Conservation (phyloP, 2,113 vertebrate genomes). For the Tauraco erythrolophus region DNA sequence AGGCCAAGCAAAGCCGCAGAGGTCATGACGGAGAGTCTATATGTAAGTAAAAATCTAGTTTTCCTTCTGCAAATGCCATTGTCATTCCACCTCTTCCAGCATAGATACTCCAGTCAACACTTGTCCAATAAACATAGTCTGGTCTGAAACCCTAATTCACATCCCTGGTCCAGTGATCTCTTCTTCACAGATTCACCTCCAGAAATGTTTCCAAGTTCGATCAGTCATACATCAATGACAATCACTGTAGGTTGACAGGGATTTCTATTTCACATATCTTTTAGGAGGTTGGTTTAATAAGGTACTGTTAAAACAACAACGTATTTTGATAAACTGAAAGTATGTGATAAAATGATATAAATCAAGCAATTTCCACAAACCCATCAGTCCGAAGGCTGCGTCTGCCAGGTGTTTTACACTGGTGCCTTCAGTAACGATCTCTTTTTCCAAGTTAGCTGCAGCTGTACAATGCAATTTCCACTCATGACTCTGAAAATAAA, state of each 20-base stretch:
- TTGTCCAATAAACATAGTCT: background rate
- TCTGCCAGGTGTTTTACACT: background rate
- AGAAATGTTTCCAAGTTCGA: background rate
- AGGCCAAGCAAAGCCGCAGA: background rate
- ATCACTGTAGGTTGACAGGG: background rate
- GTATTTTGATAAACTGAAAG: background rate
- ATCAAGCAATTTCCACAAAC: background rate
- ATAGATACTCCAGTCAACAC: background rate
- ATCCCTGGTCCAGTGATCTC: background rate
- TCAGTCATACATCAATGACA: background rate
- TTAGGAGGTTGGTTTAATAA: background rate
- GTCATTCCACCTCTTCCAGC: background rate
- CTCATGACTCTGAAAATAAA: background rate
- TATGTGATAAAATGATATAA: background rate
- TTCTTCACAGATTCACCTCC: background rate
- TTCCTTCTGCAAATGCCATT: background rate
- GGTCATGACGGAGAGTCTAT: background rate
- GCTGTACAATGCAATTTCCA: background rate
- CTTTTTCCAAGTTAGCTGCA: background rate
- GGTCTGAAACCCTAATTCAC: background rate
- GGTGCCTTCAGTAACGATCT: background rate
- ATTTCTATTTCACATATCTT: background rate
- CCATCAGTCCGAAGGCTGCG: background rate
- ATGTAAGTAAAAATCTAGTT: background rate
- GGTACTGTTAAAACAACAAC: background rate